These are phyloP conservation scores for Adineta ricciae DNA, from an alignment of 2,888 invertebrate species.

Conservation along the genomic window DNA sequence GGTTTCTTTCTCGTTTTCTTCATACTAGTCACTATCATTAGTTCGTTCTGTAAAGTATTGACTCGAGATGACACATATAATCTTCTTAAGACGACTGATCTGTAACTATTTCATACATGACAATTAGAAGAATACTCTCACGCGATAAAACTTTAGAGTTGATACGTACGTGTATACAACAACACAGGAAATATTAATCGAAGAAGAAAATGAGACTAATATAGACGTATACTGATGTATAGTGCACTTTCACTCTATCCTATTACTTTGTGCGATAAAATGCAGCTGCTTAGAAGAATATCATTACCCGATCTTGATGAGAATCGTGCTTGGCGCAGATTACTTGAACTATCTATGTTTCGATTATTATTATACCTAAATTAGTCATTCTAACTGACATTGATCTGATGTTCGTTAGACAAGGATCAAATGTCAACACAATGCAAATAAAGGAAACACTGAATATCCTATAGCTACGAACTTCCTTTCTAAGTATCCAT, in stretches of 20 bases:
- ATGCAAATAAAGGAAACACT: not conserved
- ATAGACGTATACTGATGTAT: not conserved
- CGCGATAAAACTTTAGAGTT: not conserved
- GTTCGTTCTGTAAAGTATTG: not conserved
- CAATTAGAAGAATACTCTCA: not conserved
- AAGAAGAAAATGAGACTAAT: not conserved
- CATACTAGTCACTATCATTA: not conserved
- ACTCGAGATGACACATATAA: not conserved
- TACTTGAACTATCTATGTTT: not conserved
- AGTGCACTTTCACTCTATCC: not conserved
- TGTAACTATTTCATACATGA: not conserved
- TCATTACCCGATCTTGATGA: not conserved
- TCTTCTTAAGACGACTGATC: not conserved
- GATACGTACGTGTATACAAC: not conserved
- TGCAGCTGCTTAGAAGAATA: not conserved
- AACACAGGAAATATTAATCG: not conserved
- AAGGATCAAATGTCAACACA: not conserved
- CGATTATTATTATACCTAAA: not conserved
- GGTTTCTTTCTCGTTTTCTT: not conserved
- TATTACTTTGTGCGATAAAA: not conserved
- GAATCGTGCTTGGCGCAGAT: not conserved
- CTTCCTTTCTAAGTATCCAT: not conserved
- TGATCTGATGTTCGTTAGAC: not conserved
- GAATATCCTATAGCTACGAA: not conserved
- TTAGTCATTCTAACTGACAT: not conserved